Evolutionary conservation across 2,797 vertebrate genomes (phyloP).

Genomic region (Streptopelia turtur): DNA sequence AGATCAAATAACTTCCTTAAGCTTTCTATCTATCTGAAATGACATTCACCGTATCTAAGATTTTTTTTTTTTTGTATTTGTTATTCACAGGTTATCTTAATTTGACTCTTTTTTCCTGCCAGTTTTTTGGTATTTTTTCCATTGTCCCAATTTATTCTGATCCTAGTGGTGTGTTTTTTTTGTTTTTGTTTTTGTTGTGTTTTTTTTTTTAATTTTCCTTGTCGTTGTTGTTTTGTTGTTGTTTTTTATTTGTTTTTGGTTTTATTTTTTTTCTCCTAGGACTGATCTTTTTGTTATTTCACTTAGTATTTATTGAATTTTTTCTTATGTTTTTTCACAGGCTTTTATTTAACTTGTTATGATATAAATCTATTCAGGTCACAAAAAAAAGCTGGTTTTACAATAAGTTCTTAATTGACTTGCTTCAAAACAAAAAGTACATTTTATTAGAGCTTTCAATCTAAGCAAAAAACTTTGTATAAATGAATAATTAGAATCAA

Average conservation of each 20-base stretch:
- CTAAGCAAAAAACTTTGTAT: background rate
- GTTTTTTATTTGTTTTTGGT: no score
- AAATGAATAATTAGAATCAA: background rate
- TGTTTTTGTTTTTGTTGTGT: no score
- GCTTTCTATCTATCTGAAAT: background rate
- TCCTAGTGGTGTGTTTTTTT: background rate
- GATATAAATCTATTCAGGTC: background rate
- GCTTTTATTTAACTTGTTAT: background rate
- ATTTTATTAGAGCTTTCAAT: background rate
- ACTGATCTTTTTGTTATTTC: background rate
- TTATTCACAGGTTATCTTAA: background rate
- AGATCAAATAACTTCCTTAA: background rate
- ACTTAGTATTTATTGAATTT: background rate
- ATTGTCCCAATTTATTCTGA: background rate
- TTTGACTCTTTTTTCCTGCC: background rate
- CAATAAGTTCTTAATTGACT: background rate
- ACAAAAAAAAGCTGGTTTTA: background rate
- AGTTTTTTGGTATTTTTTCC: background rate
- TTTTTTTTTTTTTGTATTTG: background rate
- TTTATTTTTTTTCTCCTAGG: background rate
- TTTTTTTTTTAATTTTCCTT: no score
- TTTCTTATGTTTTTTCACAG: background rate
- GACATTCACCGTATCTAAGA: background rate
- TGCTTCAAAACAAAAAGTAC: background rate
- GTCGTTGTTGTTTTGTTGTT: no score